Base-by-base conservation (phyloP, 2,888 invertebrate species). In the Drosophila birchii region DNA sequence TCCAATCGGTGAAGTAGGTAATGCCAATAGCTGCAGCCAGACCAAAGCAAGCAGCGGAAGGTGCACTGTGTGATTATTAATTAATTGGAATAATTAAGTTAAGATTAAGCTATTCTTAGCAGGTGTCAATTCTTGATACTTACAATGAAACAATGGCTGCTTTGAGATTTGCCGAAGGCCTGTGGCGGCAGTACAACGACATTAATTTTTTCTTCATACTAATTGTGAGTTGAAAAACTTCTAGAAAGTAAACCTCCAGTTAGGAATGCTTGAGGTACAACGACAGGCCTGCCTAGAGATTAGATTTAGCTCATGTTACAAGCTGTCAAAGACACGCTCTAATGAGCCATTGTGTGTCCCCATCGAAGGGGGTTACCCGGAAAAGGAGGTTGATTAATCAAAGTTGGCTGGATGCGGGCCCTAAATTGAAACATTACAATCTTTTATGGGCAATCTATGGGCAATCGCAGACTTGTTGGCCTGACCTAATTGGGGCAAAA, bases 401-500 rank as follows among this genome's bases (percentile, higher is more conserved):
- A 70, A 32, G 60, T 53, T 53, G 41, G 36, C 49, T 53, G 36
- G 41, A 68, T 69, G 70, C 58, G 68, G 47, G 71, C 34, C 18
- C 32, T 53, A 64, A 88, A 83, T 83, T 83, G 80, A 88, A 78
- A 68, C 88, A 88, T 83, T 83, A 80, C 75, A 80, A 69, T 57
- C 44, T 51, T 78, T 68, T 69, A 68, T 68, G 68, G 44, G 58
- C 68, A 69, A 57, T 68, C 86, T 72, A 71, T 78, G 64, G 32
- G 70, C 45, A 60, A 56, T 44, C 55, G 54, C 59, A 26, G 67
- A 62, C 56, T 63, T 62, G 55, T 62, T 59, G 60, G 58, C n/a
- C 60, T 78, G 85, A 75, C 74, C 74, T 60, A 76, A 61, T 66
- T 67, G 32, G 9, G 23, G 16, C 38, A n/a, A n/a, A 60, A 57